phyloP scores from a whole-genome alignment of 2,888 invertebrate species.

The Petrophora chlorosata region DNA sequence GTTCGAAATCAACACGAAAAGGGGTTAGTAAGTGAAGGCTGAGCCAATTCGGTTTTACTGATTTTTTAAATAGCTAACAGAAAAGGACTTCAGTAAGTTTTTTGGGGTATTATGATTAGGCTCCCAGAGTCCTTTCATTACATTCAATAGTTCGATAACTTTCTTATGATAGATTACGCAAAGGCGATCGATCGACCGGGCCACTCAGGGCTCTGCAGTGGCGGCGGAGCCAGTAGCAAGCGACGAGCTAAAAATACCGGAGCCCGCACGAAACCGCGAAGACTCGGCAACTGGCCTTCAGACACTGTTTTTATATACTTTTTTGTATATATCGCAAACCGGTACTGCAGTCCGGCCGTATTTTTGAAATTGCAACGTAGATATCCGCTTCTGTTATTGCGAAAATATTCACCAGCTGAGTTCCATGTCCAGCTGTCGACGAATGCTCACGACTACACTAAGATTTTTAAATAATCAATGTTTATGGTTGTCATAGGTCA shows the following conservation, averaged over 20 bases:
- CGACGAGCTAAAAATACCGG: conserved; percentile 49
- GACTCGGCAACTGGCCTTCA: conserved; percentile 46
- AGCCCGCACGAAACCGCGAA: conserved; percentile 40
- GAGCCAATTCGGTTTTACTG: no score
- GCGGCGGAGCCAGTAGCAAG: conserved; percentile 20
- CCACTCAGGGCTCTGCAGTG: conserved; percentile 14
- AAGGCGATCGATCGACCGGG: conserved; percentile 29
- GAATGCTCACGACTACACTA: conserved; percentile 10
- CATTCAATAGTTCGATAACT: conserved; percentile 3
- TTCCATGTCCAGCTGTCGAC: conserved; percentile 13
- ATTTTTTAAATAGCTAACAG: no score
- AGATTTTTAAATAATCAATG: conserved; percentile 4
- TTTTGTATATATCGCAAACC: conserved; percentile 26
- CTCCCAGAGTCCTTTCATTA: no score
- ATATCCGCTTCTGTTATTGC: not conserved
- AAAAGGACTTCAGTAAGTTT: no score
- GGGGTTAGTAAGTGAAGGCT: no score
- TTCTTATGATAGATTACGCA: conserved; percentile 27
- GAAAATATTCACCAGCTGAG: conserved; percentile 10
- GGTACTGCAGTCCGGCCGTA: conserved; percentile 22
- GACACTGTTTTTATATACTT: conserved; percentile 41
- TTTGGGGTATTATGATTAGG: no score
- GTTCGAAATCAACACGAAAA: not conserved
- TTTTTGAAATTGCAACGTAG: conserved; percentile 11
- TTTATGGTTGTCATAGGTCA: conserved; percentile 31